Conservation (phyloP, 2,888 invertebrate species). For the Parthenolecanium corni region DNA sequence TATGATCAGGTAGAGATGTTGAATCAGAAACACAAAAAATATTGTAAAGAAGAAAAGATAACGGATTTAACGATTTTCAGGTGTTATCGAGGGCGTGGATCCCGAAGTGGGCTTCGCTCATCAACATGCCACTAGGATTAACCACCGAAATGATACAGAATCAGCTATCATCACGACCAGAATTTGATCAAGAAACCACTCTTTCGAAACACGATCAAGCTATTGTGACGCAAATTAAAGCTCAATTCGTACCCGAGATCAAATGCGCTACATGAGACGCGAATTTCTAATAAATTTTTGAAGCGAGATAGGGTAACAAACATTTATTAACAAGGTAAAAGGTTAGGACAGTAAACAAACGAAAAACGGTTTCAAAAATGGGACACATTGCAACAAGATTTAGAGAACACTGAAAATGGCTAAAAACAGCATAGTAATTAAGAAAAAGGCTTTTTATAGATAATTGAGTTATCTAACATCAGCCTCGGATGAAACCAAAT, state of each 20-base stretch:
- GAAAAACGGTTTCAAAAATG: too few relatives aligned
- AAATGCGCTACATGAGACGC: background rate
- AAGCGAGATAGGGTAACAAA: background rate
- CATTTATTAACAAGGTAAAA: constrained; percentile 7
- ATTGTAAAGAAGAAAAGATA: too few relatives aligned
- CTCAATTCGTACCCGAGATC: constrained; percentile 3
- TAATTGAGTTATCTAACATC: too few relatives aligned
- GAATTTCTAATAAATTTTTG: background rate
- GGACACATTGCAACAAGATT: too few relatives aligned
- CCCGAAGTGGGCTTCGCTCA: constrained; percentile 43
- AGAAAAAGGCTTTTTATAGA: too few relatives aligned
- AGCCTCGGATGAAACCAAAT: too few relatives aligned
- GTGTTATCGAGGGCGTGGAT: constrained; percentile 42
- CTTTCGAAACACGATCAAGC: constrained; percentile 40
- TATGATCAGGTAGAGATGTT: constrained; percentile 59
- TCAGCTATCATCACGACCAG: constrained; percentile 42
- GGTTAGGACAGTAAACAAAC: background rate
- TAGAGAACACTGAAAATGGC: too few relatives aligned
- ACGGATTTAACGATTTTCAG: constrained; percentile 37
- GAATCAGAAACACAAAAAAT: too few relatives aligned
- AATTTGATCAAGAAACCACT: constrained; percentile 40
- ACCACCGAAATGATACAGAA: constrained; percentile 38
- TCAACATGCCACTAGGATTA: constrained; percentile 43
- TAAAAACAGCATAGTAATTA: too few relatives aligned
- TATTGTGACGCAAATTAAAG: constrained; percentile 34